Conservation (phyloP, 2,113 vertebrate genomes). For the Pionites leucogaster region DNA sequence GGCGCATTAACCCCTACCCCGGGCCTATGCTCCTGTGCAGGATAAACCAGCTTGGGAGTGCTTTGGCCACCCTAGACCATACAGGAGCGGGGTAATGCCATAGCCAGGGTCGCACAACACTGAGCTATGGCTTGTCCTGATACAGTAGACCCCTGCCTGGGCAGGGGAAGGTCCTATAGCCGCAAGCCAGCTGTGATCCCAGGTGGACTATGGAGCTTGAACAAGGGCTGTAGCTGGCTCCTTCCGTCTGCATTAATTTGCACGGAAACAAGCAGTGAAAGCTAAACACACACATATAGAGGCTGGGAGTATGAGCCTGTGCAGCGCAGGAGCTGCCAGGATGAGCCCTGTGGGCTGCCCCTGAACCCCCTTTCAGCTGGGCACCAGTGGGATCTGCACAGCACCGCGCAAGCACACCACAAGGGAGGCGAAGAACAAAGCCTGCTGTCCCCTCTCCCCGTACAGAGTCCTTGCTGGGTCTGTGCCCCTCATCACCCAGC, state of each 20-base stretch:
- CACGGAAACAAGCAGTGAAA: neutral
- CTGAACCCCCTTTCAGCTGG: neutral
- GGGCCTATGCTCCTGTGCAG: fast-evolving
- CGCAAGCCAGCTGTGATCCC: neutral
- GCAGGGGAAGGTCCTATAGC: neutral
- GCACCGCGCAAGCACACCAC: fast-evolving
- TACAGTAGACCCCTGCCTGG: neutral
- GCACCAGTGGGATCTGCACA: neutral
- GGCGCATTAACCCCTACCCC: neutral
- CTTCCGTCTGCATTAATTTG: neutral
- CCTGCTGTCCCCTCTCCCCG: neutral
- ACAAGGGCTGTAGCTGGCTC: neutral
- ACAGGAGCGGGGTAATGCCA: neutral
- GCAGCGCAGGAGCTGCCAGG: neutral
- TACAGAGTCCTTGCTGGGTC: fast-evolving
- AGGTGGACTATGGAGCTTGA: neutral
- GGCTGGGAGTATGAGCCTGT: neutral
- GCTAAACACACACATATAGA: neutral
- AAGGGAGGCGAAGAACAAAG: neutral
- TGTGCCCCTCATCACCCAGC: neutral
- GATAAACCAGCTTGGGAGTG: neutral
- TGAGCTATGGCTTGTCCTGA: fast-evolving
- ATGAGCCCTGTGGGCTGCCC: neutral
- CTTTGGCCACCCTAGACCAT: no score
- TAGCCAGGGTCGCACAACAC: fast-evolving